Percentiles rank a stretch among this genome's conserved stretches.
Evolutionary conservation across 92 coral and sea anemone species (phyloP).

Genomic region (Desmophyllum pertusum): DNA sequence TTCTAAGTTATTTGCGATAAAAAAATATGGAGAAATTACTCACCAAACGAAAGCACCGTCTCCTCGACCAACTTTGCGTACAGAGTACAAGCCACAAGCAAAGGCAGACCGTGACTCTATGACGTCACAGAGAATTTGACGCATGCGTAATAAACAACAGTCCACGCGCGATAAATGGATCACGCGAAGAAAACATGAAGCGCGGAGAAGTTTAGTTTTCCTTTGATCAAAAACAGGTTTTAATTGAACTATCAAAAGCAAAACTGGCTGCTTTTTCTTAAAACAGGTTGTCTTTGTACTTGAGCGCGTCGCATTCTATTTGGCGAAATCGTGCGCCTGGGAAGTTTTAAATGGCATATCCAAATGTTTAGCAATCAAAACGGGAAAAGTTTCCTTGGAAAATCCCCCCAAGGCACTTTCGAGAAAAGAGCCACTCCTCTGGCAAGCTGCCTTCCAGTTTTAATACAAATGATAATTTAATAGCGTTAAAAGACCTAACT

Average conservation of each 20-base stretch:
- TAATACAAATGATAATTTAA: neutral
- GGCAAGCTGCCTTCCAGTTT: neutral
- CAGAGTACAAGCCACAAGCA: constrained; percentile 17
- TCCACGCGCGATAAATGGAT: constrained; percentile 25
- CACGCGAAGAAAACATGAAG: constrained; percentile 22
- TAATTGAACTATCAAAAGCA: neutral
- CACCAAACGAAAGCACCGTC: constrained; percentile 42
- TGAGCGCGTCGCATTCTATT: neutral
- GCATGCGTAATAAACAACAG: constrained; percentile 22
- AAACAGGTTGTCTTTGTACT: neutral
- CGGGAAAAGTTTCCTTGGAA: neutral
- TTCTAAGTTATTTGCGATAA: neutral
- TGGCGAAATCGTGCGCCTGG: neutral
- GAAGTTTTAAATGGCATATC: neutral
- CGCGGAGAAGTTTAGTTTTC: neutral
- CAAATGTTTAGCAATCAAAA: neutral
- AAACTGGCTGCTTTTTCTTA: neutral
- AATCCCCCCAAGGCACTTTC: neutral
- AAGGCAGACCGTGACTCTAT: constrained; percentile 38
- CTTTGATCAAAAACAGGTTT: neutral
- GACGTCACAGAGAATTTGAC: constrained; percentile 38
- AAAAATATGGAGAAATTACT: constrained; percentile 28
- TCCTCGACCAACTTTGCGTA: constrained; percentile 11
- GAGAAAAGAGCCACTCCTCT: neutral
- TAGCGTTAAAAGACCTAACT: neutral